Percentiles rank a stretch among this genome's conserved stretches.
Conservation (phyloP, 1,140 invertebrate species). For the Elymnias hypermnestra region DNA sequence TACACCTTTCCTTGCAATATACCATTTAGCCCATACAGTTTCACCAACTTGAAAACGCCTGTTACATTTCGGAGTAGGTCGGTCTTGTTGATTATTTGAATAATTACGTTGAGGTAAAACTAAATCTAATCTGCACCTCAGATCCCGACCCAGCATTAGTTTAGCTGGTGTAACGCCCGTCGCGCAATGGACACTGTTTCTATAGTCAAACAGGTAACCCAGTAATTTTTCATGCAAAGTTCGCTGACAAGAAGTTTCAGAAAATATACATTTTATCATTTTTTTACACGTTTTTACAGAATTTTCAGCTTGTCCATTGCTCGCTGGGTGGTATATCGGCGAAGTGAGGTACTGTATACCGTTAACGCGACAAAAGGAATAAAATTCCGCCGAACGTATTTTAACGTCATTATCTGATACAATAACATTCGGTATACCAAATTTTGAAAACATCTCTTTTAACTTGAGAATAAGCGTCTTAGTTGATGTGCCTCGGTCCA, state of each 20-base stretch:
- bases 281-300: conserved; percentile 25
- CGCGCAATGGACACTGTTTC: conserved; percentile 16
- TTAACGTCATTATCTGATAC: conserved; percentile 26
- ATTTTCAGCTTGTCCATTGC: conserved; percentile 20
- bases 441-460: conserved; percentile 20
- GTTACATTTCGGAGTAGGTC: neutral
- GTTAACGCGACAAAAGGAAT: conserved; percentile 19
- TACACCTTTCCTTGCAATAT: no score
- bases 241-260: neutral
- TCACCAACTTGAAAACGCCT: neutral
- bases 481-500: no score
- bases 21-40: no score
- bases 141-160: conserved; percentile 15
- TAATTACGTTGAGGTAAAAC: neutral
- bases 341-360: conserved; percentile 23
- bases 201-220: conserved; percentile 16
- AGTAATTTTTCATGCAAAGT: conserved; percentile 10
- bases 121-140: conserved; percentile 3
- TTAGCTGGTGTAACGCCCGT: conserved; percentile 17
- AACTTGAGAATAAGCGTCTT: conserved; percentile 10
- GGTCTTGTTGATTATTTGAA: neutral
- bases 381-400: conserved; percentile 20
- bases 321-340: conserved; percentile 21
- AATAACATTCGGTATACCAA: conserved; percentile 15
- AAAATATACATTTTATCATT: conserved; percentile 17